phyloP scores from a whole-genome alignment of 2,888 invertebrate species.

The Cheilosia soror region DNA sequence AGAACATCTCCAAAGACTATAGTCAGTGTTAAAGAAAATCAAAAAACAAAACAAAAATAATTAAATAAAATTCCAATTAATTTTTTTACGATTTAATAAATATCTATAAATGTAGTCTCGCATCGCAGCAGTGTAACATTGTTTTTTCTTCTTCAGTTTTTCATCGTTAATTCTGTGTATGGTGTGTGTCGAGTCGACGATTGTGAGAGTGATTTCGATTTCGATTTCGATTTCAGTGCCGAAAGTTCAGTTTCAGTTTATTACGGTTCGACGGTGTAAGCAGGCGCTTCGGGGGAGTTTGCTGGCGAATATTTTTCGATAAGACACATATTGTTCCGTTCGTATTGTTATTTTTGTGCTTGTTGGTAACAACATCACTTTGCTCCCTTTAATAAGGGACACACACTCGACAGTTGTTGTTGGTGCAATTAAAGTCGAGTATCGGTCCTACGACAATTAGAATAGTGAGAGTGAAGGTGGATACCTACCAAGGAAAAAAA shows the following conservation, averaged over 20 bases:
- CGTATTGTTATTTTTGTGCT: conserved; percentile 21
- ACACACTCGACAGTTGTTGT: conserved; percentile 5
- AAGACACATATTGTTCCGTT: conserved; percentile 52
- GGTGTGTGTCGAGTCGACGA: conserved; percentile 38
- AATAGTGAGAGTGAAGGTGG: not conserved
- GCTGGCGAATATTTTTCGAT: conserved; percentile 45
- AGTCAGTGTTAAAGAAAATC: not conserved
- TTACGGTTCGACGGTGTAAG: conserved; percentile 65
- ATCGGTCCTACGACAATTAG: conserved; percentile 16
- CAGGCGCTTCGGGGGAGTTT: conserved; percentile 58
- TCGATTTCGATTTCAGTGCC: conserved; percentile 56
- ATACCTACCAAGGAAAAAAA: conserved; percentile 1
- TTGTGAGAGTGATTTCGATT: conserved; percentile 54
- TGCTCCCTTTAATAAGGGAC: conserved; percentile 35
- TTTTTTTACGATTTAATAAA: conserved; percentile 33
- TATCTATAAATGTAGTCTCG: conserved; percentile 12
- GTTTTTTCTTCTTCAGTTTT: conserved; percentile 35
- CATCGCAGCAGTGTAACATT: conserved; percentile 42
- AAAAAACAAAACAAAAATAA: conserved; percentile 23
- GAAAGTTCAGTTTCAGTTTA: conserved; percentile 61
- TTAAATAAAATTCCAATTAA: conserved; percentile 55
- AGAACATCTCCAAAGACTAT: conserved; percentile 1
- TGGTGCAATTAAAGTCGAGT: conserved; percentile 32
- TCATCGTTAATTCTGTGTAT: conserved; percentile 42
- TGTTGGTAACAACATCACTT: conserved; percentile 19